A percentile compares a stretch with the other conserved stretches of the same genome.
Evolutionary conservation across 2,888 invertebrate species (phyloP).

Genomic region (Panopea generosa): DNA sequence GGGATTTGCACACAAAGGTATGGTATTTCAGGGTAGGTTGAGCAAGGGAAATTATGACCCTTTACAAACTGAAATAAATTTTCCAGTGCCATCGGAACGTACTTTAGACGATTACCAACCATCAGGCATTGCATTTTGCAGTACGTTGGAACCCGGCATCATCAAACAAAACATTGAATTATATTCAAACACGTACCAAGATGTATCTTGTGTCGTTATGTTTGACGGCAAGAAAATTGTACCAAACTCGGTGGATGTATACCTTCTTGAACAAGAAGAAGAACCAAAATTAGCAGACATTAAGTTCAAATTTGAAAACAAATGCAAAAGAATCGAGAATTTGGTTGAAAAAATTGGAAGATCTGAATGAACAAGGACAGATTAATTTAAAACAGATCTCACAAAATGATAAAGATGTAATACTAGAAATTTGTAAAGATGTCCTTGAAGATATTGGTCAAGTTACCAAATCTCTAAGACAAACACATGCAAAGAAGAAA

Average conservation of each 20-base stretch:
- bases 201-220: conserved; percentile 21
- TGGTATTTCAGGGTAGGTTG: too few species aligned
- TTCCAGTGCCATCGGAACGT: conserved; percentile 14
- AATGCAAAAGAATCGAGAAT: too few species aligned
- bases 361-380: too few species aligned
- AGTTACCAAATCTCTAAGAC: background rate
- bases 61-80: conserved; percentile 17
- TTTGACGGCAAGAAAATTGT: conserved; percentile 35
- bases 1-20: too few species aligned
- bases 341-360: too few species aligned
- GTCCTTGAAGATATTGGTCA: too few species aligned
- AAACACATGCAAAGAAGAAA: conserved; percentile 3
- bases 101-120: background rate
- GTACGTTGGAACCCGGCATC: conserved; percentile 11
- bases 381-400: too few species aligned
- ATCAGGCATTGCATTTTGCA: background rate
- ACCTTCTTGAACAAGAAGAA: conserved; percentile 14
- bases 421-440: too few species aligned
- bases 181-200: background rate
- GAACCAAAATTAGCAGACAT: conserved; percentile 9
- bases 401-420: too few species aligned
- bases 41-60: background rate
- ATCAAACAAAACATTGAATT: background rate
- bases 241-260: conserved; percentile 25
- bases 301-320: background rate